Conservation (phyloP, 2,888 invertebrate genomes). For the Cephus pygmeus region DNA sequence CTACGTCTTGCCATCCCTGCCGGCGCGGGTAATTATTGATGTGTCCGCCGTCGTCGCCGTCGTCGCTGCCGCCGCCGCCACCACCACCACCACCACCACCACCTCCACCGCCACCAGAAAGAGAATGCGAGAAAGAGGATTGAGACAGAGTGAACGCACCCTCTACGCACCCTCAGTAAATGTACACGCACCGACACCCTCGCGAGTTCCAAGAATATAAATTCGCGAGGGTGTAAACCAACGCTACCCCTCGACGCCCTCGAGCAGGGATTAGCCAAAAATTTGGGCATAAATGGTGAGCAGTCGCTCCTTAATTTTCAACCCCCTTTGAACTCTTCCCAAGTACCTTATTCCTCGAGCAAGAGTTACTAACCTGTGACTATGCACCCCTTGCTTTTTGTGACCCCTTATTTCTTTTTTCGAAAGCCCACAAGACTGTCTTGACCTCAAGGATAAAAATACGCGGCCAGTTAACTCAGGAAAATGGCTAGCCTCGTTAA, state of each 20-base stretch:
- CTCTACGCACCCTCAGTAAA: not conserved
- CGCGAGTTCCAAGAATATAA: not conserved
- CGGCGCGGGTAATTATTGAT: slow-evolving; percentile 64
- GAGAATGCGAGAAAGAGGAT: not conserved
- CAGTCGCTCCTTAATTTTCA: not conserved
- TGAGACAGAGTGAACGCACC: not conserved
- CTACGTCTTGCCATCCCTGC: slow-evolving; percentile 52
- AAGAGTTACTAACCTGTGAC: not conserved
- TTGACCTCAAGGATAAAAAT: not conserved
- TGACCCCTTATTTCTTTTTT: not conserved
- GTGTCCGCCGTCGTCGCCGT: slow-evolving; percentile 59
- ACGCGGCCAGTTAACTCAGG: slow-evolving; percentile 48
- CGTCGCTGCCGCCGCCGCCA: slow-evolving; percentile 20
- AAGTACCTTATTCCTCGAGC: not conserved
- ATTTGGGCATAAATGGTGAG: not conserved
- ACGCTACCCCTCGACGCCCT: not conserved
- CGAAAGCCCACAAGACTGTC: not conserved
- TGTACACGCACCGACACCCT: not conserved
- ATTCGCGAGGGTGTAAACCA: not conserved
- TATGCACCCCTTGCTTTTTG: not conserved
- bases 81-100: slow-evolving; percentile 20
- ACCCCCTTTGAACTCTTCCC: not conserved
- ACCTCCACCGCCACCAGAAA: slow-evolving; percentile 29
- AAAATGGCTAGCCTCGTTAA: slow-evolving; percentile 60
- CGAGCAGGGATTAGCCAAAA: not conserved